Evolutionary conservation across 2,797 vertebrate species (phyloP), one percentile per base, ranked within the genome.

Genomic region (Characodon lateralis): DNA sequence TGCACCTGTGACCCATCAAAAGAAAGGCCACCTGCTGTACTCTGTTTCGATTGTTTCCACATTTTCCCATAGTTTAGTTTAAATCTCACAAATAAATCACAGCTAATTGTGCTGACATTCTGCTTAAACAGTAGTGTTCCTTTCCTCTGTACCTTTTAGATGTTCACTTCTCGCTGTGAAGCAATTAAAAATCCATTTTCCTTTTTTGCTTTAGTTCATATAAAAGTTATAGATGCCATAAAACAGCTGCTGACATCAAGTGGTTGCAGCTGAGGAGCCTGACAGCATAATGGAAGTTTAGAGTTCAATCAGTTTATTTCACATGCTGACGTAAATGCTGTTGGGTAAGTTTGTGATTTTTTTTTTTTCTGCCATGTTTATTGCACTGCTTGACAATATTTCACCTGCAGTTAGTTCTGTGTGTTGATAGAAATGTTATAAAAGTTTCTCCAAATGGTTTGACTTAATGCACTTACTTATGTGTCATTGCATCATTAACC

Each of bases 271-370:
- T 51, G 18, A 39, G 39, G 20, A 3, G 53, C 69, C 18, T 0
- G 24, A 50, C 41, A n/a, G 12, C 46, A 70, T 0, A 10, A 50
- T 26, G 10, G 5, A 77, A 41, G 35, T 61, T 50, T 9, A 48
- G n/a, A n/a, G 7, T 43, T 80, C 74, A 63, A 46, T 58, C 50
- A 51, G 53, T 55, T 48, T 43, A 22, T 73, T 41, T 70, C 59
- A 26, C 46, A 48, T 50, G 63, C 65, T 66, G 56, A 20, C 5
- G 3, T 55, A 22, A 68, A 71, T 61, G 39, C 66, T 71, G 22
- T 53, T 39, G 16, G 73, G 41, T 71, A 20, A 75, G 72, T 10
- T 41, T 0, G 10, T 9, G 18, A 22, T n/a, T 28, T 58, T 46
- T 59, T n/a, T 39, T 6, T 13, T 31, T 13, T 24, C 55, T 18